Percentiles rank a stretch among this genome's conserved stretches.
phyloP scores from a whole-genome alignment of 2,888 invertebrate species.

The Drosophila borborema region DNA sequence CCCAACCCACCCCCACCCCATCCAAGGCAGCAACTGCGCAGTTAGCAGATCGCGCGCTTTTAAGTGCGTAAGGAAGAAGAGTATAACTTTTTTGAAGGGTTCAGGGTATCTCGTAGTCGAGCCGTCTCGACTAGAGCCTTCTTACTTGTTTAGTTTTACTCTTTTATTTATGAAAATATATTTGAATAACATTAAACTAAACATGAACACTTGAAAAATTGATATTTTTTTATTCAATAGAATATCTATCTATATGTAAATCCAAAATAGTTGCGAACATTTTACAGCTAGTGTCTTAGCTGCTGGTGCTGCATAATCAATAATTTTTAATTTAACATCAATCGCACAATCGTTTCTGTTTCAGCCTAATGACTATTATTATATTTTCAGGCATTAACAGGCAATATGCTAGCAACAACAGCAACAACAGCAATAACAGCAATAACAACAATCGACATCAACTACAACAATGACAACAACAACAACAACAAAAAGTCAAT shows the following conservation, averaged over 20 bases:
- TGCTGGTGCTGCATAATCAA: slow-evolving; percentile 60
- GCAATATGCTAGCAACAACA: slow-evolving; percentile 45
- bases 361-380: slow-evolving; percentile 74
- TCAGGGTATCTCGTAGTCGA: too few species aligned
- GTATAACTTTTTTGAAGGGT: too few species aligned
- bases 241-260: background rate
- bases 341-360: slow-evolving; percentile 75
- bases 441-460: slow-evolving; percentile 30
- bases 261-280: slow-evolving; percentile 28
- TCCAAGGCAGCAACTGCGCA: too few species aligned
- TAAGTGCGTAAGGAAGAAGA: too few species aligned
- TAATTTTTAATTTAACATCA: slow-evolving; percentile 80
- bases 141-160: too few species aligned
- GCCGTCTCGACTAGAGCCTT: too few species aligned
- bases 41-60: too few species aligned
- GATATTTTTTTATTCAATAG: too few species aligned
- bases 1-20: too few species aligned
- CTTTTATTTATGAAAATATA: too few species aligned
- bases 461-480: slow-evolving; percentile 18
- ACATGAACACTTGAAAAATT: too few species aligned
- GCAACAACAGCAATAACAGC: slow-evolving; percentile 30
- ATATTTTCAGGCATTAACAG: slow-evolving; percentile 72
- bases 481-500: slow-evolving; percentile 60
- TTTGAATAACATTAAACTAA: too few species aligned
- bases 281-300: slow-evolving; percentile 46